Percentiles rank a stretch among this genome's conserved stretches.
Evolutionary conservation across 2,113 vertebrate genomes (phyloP).

Genomic region (Opisthocomus hoazin): DNA sequence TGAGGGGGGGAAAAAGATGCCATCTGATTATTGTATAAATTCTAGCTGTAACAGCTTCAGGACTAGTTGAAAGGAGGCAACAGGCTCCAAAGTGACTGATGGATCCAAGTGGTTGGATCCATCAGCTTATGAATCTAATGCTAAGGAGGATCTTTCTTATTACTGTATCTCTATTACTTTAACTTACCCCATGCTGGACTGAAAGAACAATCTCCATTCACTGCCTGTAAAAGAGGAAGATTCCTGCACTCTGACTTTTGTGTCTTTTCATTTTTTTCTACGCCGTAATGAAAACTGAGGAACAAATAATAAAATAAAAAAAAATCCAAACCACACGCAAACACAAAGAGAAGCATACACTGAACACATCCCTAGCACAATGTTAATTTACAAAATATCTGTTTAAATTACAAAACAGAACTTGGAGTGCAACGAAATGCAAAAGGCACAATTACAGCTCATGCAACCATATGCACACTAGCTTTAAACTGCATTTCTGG

Average conservation of each 20-base stretch:
- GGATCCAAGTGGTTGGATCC: not conserved
- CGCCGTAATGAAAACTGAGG: not conserved
- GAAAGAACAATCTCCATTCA: not conserved
- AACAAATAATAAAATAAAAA: not conserved
- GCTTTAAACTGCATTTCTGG: not conserved
- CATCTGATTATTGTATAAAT: slow-evolving; percentile 42
- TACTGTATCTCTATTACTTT: not conserved
- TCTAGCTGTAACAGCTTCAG: slow-evolving; percentile 31
- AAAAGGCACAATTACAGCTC: not conserved
- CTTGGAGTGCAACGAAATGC: not conserved
- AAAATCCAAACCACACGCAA: not conserved
- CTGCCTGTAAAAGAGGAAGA: not conserved
- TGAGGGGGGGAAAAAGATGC: not conserved
- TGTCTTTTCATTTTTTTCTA: not conserved
- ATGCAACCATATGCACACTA: not conserved
- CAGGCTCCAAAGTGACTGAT: slow-evolving; percentile 26
- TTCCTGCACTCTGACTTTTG: not conserved
- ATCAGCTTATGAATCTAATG: not conserved
- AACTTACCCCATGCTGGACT: not conserved
- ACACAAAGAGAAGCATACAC: not conserved
- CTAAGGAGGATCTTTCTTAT: not conserved
- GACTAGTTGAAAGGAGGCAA: slow-evolving; percentile 35
- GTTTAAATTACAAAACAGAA: not conserved
- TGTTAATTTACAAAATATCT: not conserved
- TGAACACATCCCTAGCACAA: not conserved